Base-by-base conservation (phyloP, 2,888 invertebrate species). In the Mesochorus sp. region DNA sequence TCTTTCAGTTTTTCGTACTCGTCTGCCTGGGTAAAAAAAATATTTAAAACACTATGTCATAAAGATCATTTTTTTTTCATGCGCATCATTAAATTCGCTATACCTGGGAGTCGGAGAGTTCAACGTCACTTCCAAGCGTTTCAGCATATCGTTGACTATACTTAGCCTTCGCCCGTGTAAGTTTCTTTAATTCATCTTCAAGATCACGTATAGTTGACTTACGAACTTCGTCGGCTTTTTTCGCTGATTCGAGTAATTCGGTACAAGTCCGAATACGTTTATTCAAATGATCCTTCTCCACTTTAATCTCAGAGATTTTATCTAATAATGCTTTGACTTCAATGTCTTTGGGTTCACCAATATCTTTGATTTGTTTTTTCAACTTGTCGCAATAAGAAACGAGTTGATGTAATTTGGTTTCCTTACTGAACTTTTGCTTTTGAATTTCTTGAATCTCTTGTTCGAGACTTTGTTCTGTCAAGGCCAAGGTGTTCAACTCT, bases 1-100 rank as follows among this genome's bases (percentile, higher is more conserved):
- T 97, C 96, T 92, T 98, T 99, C 84, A 99, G 91, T 64, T 95
- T 94, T 89, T 98, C 96, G 91, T 99, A 99, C 89, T 98, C 97
- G 81, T 94, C 94, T 26, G 97, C 95, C 94, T 94, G 84, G 10
- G 1, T 10, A 2, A 37, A 34, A 12, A 21, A 24, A 4, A 21
- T 12, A 21, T 24, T 1, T 59, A 14, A 26, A 26, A 24, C n/a
- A n/a, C n/a, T 28, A 5, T 55, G 6, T 39, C 1, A 14, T 1
- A 62, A 53, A 24, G 1, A 37, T 42, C 42, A 24, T 68, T 21
- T 12, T 31, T 42, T 19, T n/a, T 21, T 21, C 39, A 44, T 57
- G 64, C 28, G 53, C 31, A 44, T 5, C 21, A 39, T 47, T 26
- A 72, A 8, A 26, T 28, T 49, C 31, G 5, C 17, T 61, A 78